phyloP scores from a whole-genome alignment of 2,888 invertebrate species.

The Dasypolia templi region DNA sequence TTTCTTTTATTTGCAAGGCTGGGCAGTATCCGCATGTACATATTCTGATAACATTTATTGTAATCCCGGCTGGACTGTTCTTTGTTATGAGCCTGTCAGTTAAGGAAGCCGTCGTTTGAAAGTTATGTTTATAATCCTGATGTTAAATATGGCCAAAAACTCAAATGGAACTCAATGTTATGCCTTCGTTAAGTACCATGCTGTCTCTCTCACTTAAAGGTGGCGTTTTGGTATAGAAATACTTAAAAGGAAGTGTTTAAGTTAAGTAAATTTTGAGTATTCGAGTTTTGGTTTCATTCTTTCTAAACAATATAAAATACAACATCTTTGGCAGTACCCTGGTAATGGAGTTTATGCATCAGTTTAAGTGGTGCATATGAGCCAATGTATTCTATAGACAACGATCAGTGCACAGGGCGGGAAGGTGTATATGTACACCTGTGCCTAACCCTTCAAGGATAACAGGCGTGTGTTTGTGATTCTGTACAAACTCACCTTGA shows the following conservation, averaged over 20 bases:
- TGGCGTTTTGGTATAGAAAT: background rate
- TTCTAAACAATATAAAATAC: background rate
- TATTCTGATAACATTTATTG: conserved; percentile 29
- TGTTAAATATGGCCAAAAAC: conserved; percentile 11
- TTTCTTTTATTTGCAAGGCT: conserved; percentile 25
- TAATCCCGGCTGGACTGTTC: conserved; percentile 27
- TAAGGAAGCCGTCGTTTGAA: conserved; percentile 32
- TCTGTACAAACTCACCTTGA: background rate
- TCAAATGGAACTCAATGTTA: background rate
- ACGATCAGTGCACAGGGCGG: no score
- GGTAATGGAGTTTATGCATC: background rate
- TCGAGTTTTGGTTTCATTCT: background rate
- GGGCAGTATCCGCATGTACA: conserved; percentile 19
- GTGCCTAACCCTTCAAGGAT: no score
- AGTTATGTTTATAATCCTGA: conserved; percentile 30
- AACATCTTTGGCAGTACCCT: background rate
- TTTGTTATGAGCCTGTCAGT: conserved; percentile 34
- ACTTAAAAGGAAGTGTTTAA: background rate
- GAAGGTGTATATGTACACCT: no score
- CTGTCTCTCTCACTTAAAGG: background rate
- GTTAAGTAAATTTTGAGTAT: background rate
- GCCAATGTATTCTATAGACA: no score
- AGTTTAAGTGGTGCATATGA: no score
- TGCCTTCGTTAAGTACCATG: background rate
- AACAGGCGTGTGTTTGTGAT: no score